Evolutionary conservation across 2,113 vertebrate species (phyloP), one percentile per base, ranked within the genome.

Genomic region (Egretta garzetta): DNA sequence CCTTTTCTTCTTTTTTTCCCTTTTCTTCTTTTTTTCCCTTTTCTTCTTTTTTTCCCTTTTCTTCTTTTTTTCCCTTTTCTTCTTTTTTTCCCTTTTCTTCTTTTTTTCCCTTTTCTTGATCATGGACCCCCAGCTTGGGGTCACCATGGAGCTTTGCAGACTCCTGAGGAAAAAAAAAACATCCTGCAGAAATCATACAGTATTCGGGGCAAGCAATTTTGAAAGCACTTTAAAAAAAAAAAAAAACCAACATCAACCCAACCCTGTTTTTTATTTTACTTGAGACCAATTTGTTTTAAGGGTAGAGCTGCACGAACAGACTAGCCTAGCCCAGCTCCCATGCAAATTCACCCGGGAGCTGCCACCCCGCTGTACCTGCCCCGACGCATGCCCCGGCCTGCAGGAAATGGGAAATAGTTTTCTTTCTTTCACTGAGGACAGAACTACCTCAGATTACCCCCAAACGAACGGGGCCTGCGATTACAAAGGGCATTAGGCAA

Each of bases 391-490:
- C 80, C 84, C 86, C 32, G 21, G 84, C 89, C 84, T 91, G 87
- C 87, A 91, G 95, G 70, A 94, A 85, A 95, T 68, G 80, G 94
- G 70, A 96, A 96, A 93, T 89, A 85, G 43, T 74, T 96, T 89
- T 81, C 26, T 45, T 23, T 59, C 43, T 86, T 84, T 71, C 30
- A 32, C 66, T 16, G 35, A 72, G 62, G 21, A 53, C 67, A 74
- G 77, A 92, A 26, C 75, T 60, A 53, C 58, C 66, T 91, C 49
- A 73, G 73, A 37, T 83, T 45, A 45, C 9, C 66, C 64, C 77
- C 1, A 1, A 41, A 14, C 41, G 47, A 70, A 49, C 4, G 2
- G 22, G 58, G 43, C 43, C 67, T 41, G 58, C 3, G 22, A 80
- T 95, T 83, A 45, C 56, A n/a, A n/a, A 37, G 39, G 49, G 84